Evolutionary conservation across 1,140 invertebrate species (phyloP), one percentile per base, ranked within the genome.

Genomic region (Akabosia matsudoensis): DNA sequence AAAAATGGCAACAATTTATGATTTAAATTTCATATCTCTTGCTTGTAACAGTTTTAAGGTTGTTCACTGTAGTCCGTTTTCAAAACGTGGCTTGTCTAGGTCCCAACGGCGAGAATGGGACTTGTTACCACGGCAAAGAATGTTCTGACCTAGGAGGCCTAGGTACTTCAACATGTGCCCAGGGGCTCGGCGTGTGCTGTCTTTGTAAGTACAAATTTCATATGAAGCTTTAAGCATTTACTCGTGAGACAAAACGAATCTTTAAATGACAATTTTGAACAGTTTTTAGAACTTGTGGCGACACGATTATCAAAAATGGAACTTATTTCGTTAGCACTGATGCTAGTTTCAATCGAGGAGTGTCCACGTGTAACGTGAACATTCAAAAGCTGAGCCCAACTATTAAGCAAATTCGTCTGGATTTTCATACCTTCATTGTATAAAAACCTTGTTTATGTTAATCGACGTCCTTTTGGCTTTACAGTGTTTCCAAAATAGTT

Each of bases 241-340:
- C n/a, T n/a, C n/a, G n/a, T n/a, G n/a, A n/a, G n/a, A n/a, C n/a
- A n/a, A n/a, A n/a, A n/a, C n/a, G n/a, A n/a, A n/a, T n/a, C n/a
- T n/a, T n/a, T n/a, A 22, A 16, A n/a, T 56, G 22, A 56, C 22
- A n/a, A 30, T 28, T 67, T 30, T 31, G 10, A 79, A 70, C 74
- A 93, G 92, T 92, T 84, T 88, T 90, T 79, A 87, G 88, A 78
- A 85, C 87, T 0, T 93, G 92, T 81, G 91, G 91, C 2, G 85
- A 87, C 10, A 88, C 87, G 0, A 90, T 92, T 0, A 88, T 88
- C 26, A 86, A 90, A 54, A 94, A 94, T 81, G 92, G 93, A 75
- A 94, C 92, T 0, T 94, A 94, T 83, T 95, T 94, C 83, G 88
- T 90, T 0, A 94, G 90, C 84, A 88, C 88, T 0, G 89, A 88